Conservation (phyloP, 2,113 vertebrate species). For the Indri indri region DNA sequence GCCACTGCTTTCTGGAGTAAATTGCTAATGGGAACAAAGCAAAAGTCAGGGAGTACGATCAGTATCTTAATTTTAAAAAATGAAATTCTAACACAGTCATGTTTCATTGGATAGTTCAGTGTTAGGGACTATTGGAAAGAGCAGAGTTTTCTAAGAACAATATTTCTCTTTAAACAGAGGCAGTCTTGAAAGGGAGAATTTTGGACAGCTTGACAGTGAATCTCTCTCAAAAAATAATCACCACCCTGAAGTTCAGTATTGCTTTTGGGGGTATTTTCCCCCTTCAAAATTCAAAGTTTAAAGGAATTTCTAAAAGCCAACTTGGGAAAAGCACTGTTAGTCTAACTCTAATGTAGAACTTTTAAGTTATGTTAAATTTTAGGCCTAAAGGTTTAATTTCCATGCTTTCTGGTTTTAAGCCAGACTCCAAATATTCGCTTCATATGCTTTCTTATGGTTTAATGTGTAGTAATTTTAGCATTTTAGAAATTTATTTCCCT, state of each 20-base stretch:
- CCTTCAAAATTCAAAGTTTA: conserved; percentile 51
- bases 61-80: background rate
- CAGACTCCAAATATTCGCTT: conserved; percentile 59
- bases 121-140: background rate
- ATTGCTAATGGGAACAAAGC: background rate
- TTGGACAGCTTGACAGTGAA: background rate
- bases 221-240: background rate
- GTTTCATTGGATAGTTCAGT: background rate
- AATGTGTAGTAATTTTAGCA: conserved; percentile 68
- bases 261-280: conserved; percentile 45
- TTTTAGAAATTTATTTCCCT: conserved; percentile 63
- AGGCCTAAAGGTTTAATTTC: conserved; percentile 75
- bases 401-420: conserved; percentile 67
- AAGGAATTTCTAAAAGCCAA: conserved; percentile 43
- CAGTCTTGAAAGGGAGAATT: background rate
- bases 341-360: conserved; percentile 44
- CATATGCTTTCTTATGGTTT: conserved; percentile 70
- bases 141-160: background rate
- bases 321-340: conserved; percentile 21
- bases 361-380: conserved; percentile 75
- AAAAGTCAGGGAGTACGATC: too few relatives aligned
- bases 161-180: background rate
- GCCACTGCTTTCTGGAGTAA: too few relatives aligned
- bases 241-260: background rate
- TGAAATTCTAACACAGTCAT: background rate